Evolutionary conservation across 2,113 vertebrate genomes (phyloP), one percentile per base, ranked within the genome.

Genomic region (Calonectris borealis): DNA sequence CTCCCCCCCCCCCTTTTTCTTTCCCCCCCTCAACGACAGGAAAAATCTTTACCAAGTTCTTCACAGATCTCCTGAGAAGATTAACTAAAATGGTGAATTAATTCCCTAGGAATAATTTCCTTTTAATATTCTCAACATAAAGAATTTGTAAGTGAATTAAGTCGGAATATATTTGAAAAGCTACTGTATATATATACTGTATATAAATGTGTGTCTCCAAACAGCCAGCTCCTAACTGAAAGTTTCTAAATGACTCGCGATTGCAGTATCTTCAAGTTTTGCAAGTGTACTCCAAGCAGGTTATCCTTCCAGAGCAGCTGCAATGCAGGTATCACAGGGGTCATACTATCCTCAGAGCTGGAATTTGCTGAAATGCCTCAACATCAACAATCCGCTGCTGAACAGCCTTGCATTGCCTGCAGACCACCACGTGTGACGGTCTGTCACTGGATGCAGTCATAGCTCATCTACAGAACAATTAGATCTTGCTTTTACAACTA

Each of bases 201-300:
- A 49, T 7, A 2, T 38, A 62, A 88, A 29, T 0, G 5, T 34
- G 65, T 5, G 4, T 52, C 79, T 49, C 54, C 22, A 5, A 90
- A 85, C 49, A 71, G 62, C 58, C 88, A 57, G 71, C 40, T 86
- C 68, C 66, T 57, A 57, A 60, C 62, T 71, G 71, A 87, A 87
- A 76, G 82, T 38, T 92, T 86, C 76, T 49, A 71, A 93, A 72
- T 92, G 54, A 93, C 86, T 93, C 88, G 83, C 15, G 66, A 96
- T 1, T 92, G 88, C 96, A 94, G 88, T 46, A 92, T 57, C 75
- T 69, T 79, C 76, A 88, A 65, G 62, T 73, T 88, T 80, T 86
- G 7, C 68, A 72, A 19, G 58, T 3, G 17, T 60, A 68, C 75
- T 57, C 58, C 0, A 2, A 84, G 84, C 60, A 90, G 58, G 68